Percentiles rank a stretch among this genome's conserved stretches.
Conservation (phyloP, 1,140 invertebrate species). For the Ylistrum balloti region DNA sequence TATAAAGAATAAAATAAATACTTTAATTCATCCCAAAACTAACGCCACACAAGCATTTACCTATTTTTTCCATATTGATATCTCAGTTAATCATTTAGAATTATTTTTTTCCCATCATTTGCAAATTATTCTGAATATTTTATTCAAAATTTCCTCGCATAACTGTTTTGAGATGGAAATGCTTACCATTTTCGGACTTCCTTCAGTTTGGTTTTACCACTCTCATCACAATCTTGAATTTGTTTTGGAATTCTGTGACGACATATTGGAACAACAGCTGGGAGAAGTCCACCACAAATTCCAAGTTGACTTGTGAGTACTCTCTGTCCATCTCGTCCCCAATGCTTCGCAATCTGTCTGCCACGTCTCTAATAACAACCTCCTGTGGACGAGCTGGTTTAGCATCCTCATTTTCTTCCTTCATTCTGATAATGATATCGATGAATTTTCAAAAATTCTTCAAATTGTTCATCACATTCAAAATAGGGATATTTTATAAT, state of each 20-base stretch:
- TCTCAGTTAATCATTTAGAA: too few species aligned
- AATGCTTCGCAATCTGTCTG: not conserved
- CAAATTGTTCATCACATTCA: not conserved
- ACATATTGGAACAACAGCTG: not conserved
- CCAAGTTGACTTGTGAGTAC: not conserved
- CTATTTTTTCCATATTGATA: too few species aligned
- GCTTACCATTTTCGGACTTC: not conserved
- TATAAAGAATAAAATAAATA: not conserved
- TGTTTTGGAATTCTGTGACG: not conserved
- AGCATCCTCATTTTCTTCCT: not conserved
- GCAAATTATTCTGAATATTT: too few species aligned
- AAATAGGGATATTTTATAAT: not conserved
- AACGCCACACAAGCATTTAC: not conserved
- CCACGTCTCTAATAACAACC: not conserved
- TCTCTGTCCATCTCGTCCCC: constrained; percentile 22
- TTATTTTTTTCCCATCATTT: too few species aligned
- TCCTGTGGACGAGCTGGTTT: constrained; percentile 4
- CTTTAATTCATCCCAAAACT: not conserved
- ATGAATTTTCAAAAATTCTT: not conserved
- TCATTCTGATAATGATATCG: not conserved
- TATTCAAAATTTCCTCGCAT: not conserved
- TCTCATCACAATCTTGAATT: constrained; percentile 11
- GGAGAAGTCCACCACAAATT: not conserved
- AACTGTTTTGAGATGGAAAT: not conserved
- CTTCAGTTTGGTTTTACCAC: not conserved